Base-by-base conservation (phyloP, 2,888 invertebrate genomes). In the Harpalus rufipes region DNA sequence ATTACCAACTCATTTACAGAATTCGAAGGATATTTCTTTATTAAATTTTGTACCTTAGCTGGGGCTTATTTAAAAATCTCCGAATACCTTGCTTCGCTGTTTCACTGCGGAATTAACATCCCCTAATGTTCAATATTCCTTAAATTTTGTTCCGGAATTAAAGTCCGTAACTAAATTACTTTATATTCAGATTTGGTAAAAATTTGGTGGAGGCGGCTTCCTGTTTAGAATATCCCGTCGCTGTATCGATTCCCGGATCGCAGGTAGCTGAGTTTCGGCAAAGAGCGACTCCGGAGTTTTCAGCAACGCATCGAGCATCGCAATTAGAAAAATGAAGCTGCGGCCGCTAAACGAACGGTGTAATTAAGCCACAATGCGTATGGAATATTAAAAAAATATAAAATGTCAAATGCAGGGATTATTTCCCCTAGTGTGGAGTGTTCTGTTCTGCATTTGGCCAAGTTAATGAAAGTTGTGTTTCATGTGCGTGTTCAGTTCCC, bases 381-480 rank as follows among this genome's bases (percentile, higher is more conserved):
- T 74, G 44, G 72, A 74, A 74, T 74, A 74, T 74, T 74, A 74
- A 74, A 44, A 44, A 74, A 74, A 74, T 74, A 21, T 21, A 21
- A 21, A 21, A 21, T 21, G 51, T 21, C 72, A 74, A 44, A 74
- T n/a, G n/a, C 41, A 44, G 51, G 18, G 72, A 74, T 74, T 74
- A 74, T 44, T 74, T 74, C 14, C 5, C 44, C 7, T 39, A 18
- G 25, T 68, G 68, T 10, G 3, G 6, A 18, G 39, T 68, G n/a
- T n/a, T n/a, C 10, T 12, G 12, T 10, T 2, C 32, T 39, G 39
- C n/a, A n/a, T 32, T 25, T 16, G 41, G n/a, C 72, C 10, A 74
- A 74, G 72, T 44, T 74, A 74, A 68, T 68, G 68, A 68, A 68
- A 68, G 68, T 68, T 68, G 68, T 68, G 21, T 68, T 68, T 41